Base-by-base conservation (phyloP, 2,888 invertebrate species). In the Epinotia demarniana region DNA sequence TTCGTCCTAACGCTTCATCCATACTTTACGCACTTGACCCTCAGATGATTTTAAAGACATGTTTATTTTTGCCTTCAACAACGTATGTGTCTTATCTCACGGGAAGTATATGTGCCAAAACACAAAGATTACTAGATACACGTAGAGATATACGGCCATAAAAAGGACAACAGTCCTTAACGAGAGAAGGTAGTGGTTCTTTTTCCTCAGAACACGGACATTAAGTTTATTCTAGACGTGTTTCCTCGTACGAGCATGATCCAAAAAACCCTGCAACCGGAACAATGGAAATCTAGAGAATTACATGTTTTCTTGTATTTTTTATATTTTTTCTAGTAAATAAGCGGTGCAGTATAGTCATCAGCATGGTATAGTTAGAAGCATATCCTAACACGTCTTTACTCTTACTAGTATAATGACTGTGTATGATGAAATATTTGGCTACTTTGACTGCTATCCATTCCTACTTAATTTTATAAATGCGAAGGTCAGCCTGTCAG, bases 311-410 rank as follows among this genome's bases (percentile, higher is more conserved):
- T 39, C 16, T 27, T 55, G 1, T 60, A 60, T 46, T 43, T 23
- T 43, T 33, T 68, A 57, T 68, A 57, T 58, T 43, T 46, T 23
- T 69, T 58, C 69, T 43, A 69, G 57, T 58, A 16, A 58, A 58
- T 23, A 43, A 43, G 19, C 39, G 33, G n/a, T 16, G 1, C 16
- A 49, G 0, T 46, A 27, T 27, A 27, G n/a, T n/a, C n/a, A n/a
- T 27, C 23, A 1, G 23, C 2, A 27, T 27, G 3, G 2, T 27
- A 27, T 3, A 27, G 3, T 27, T 27, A 27, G 1, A 23, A 23
- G 23, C 23, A 27, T 27, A 23, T 27, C 23, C 23, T 27, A 27
- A 1, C 23, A 2, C 23, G 23, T 27, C 3, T 27, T 27, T 27
- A 27, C 23, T 27, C 3, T 2, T 27, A 27, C 23, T 27, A 27